Base-by-base conservation (phyloP, 2,888 invertebrate genomes). In the Incurvaria masculella region DNA sequence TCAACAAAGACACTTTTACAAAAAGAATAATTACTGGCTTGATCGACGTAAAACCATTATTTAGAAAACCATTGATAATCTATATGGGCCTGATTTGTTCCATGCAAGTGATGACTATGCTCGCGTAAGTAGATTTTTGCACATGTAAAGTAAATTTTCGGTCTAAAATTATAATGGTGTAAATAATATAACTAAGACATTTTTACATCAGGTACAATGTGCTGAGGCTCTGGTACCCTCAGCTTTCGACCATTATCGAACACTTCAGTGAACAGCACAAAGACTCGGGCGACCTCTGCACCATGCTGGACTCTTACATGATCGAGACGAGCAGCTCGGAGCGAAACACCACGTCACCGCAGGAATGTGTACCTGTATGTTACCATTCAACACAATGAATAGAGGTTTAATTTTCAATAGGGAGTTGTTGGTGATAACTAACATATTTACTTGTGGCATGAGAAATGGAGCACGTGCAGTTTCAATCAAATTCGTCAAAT, bases 231-330 rank as follows among this genome's bases (percentile, higher is more conserved):
- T 78, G 76, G 76, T 78, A 66, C 19, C 76, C 76, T 0, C 76
- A 78, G 52, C 48, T 78, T 1, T 76, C 76, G 1, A 68, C 76
- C 0, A 65, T 76, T 5, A 70, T 73, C 1, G 76, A 78, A 40
- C 66, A 74, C 42, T 72, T 70, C 52, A 63, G 62, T 8, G 14
- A 14, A 11, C 3, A 8, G 33, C 4, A 33, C 33, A 4, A 33
- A 14, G 11, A 33, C 14, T 54, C 62, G 0, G 58, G 57, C 1
- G 67, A 72, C 33, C 49, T 76, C 1, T 78, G 76, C 41, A 54
- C 55, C 0, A 65, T 76, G 62, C 48, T 78, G 16, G 76, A 78
- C 41, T 44, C 59, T 0, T 78, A 78, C 46, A 75, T 74, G 0
- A 16, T 44, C 1, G 63, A 33, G 33, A 33, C 4, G 11, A 33